Base-by-base conservation (phyloP, 2,113 vertebrate genomes). In the Chaenogobius annularis region DNA sequence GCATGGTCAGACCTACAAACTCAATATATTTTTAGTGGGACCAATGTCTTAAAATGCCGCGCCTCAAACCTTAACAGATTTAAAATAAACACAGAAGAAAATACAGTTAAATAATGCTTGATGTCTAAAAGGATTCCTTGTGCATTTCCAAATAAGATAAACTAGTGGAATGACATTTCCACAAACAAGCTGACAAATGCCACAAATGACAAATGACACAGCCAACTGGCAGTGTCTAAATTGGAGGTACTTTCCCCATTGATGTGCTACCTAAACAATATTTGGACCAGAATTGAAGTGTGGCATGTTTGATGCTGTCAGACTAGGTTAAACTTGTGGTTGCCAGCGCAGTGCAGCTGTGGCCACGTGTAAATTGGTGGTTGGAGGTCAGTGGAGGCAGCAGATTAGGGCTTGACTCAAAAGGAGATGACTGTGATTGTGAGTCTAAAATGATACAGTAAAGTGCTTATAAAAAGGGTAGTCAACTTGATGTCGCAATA, bases 191-290 rank as follows among this genome's bases (percentile, higher is more conserved):
- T 55, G 80, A 82, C 79, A 82, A 82, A 86, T 82, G 78, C 66
- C 70, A 43, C 79, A 82, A 82, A 86, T 82, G 78, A 66, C 70
- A 43, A 74, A 74, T 79, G 48, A 80, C 83, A 75, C 69, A 75
- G 78, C 61, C 75, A 72, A 72, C 77, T 74, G 78, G 35, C 61
- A n/a, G 54, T 35, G 77, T 76, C 73, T 59, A 66, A 78, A 66
- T 37, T 77, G 31, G 69, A 85, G 91, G 91, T 87, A 91, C 88
- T 92, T 93, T 90, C 91, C 89, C 72, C 50, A 35, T 61, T 55
- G 13, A 66, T 67, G 72, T 83, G 87, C 87, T 83, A 89, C 82
- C 90, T 86, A 88, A 93, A 91, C 90, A 90, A 63, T 90, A 84
- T 86, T 26, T 78, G 59, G 72, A 86, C 80, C 87, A 83, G 69